Evolutionary conservation across 64 coral and sea anemone species (phyloP).

Genomic region (Porites australiensis): DNA sequence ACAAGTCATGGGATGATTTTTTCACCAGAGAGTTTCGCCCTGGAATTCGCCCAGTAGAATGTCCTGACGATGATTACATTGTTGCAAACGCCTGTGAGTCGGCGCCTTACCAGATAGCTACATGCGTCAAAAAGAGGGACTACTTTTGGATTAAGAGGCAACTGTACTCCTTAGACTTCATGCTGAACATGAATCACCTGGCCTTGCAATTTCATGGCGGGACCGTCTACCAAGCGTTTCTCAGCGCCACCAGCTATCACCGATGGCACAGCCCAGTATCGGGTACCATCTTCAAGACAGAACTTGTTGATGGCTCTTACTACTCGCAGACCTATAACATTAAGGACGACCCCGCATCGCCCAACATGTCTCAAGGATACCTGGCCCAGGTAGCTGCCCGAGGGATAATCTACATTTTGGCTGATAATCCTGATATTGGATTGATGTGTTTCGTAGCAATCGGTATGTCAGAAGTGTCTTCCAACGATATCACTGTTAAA

Average conservation of each 20-base stretch:
- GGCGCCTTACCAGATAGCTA: constrained; percentile 64
- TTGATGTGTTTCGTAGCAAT: constrained; percentile 80
- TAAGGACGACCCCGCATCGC: constrained; percentile 50
- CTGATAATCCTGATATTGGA: constrained; percentile 80
- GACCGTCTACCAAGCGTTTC: constrained; percentile 82
- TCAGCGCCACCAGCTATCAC: constrained; percentile 80
- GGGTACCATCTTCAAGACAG: constrained; percentile 58
- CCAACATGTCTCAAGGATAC: constrained; percentile 73
- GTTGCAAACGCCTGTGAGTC: constrained; percentile 85
- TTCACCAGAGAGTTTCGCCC: constrained; percentile 73
- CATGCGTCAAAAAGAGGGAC: constrained; percentile 38
- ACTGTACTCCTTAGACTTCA: constrained; percentile 71
- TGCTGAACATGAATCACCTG: constrained; percentile 58
- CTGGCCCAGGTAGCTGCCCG: constrained; percentile 71
- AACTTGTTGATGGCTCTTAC: constrained; percentile 79
- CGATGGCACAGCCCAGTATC: constrained; percentile 87
- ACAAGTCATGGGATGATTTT: constrained; percentile 85
- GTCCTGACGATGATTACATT: constrained; percentile 60
- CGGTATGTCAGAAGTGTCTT: constrained; percentile 80
- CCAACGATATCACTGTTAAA: constrained; percentile 71
- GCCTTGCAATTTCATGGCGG: constrained; percentile 77
- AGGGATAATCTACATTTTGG: constrained; percentile 70
- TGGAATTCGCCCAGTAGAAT: constrained; percentile 72
- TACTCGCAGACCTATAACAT: constrained; percentile 62
- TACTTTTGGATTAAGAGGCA: constrained; percentile 67